A percentile compares a stretch with the other conserved stretches of the same genome.
These are phyloP conservation scores for Azemiops feae DNA, from an alignment of 2,113 vertebrate genomes.

Conservation along the genomic window DNA sequence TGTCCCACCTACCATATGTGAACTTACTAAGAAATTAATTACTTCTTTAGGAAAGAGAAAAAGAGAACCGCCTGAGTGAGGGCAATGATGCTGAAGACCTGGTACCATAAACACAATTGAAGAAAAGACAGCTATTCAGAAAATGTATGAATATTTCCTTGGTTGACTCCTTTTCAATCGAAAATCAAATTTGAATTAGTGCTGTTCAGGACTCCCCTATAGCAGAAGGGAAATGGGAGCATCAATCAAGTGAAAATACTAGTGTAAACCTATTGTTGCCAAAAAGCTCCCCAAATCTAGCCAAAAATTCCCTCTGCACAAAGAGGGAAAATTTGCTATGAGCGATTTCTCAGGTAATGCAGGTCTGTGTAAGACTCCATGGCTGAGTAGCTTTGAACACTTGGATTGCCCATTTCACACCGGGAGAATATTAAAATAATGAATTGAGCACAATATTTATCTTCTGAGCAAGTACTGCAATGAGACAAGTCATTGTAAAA, in stretches of 20 bases:
- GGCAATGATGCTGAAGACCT: neutral
- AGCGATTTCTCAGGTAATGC: neutral
- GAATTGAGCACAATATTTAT: neutral
- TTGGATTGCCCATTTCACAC: neutral
- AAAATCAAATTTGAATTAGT: neutral
- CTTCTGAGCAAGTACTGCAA: neutral
- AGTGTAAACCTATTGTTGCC: neutral
- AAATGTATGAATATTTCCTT: neutral
- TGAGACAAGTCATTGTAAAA: neutral
- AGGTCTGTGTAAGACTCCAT: neutral
- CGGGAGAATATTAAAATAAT: neutral
- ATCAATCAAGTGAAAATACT: neutral
- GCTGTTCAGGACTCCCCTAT: neutral
- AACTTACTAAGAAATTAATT: neutral
- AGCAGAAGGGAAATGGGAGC: neutral
- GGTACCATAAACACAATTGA: neutral
- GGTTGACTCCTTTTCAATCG: neutral
- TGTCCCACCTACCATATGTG: neutral
- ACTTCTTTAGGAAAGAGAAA: neutral
- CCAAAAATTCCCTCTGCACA: neutral
- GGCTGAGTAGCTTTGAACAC: neutral
- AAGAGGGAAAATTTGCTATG: neutral
- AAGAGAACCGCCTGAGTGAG: neutral
- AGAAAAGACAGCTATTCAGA: neutral
- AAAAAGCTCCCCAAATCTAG: neutral